Conservation (phyloP, 2,888 invertebrate genomes). For the Sphecodes monilicornis region DNA sequence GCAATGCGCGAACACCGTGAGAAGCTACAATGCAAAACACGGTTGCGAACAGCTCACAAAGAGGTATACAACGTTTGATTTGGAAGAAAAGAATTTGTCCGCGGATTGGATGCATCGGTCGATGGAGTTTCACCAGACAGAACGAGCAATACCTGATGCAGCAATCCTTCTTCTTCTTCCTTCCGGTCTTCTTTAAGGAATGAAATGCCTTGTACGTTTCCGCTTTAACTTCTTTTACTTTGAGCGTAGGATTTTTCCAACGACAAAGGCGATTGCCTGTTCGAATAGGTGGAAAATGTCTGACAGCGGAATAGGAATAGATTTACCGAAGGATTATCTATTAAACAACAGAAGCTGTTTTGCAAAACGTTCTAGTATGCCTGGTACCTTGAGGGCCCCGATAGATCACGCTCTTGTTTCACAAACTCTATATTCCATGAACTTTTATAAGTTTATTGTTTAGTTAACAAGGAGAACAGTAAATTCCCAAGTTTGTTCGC, state of each 20-base stretch:
- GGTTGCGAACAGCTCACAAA: background rate
- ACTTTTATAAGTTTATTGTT: background rate
- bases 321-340: background rate
- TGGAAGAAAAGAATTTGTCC: slow-evolving; percentile 12
- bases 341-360: background rate
- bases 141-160: background rate
- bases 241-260: background rate
- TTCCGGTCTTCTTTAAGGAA: background rate
- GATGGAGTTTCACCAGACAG: background rate
- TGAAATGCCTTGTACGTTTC: background rate
- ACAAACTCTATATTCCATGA: background rate
- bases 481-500: background rate
- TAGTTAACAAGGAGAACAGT: background rate
- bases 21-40: slow-evolving; percentile 21
- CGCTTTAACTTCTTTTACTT: background rate
- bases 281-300: background rate
- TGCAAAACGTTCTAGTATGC: background rate
- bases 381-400: background rate
- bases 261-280: too few species aligned
- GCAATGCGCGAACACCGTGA: background rate
- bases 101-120: background rate
- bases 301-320: background rate
- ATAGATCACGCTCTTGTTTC: too few species aligned
- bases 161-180: background rate
- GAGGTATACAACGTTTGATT: slow-evolving; percentile 9